Conservation (phyloP, 2,888 invertebrate species). For the Tupiocoris notatus region DNA sequence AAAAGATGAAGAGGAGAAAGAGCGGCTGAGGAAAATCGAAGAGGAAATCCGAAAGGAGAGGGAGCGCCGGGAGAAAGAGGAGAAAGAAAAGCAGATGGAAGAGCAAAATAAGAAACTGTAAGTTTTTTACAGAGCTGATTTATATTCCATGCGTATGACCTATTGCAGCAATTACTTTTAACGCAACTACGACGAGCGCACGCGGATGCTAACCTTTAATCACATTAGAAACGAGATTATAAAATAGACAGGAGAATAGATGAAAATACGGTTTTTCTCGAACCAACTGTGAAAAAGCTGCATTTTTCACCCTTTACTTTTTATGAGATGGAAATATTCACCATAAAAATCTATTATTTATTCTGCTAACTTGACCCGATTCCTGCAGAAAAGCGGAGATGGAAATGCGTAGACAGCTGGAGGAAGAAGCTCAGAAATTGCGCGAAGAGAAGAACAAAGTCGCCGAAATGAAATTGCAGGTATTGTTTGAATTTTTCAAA, state of each 20-base stretch:
- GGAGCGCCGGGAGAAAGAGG: constrained; percentile 75
- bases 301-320: too few relatives aligned
- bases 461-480: constrained; percentile 65
- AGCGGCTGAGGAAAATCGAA: constrained; percentile 77
- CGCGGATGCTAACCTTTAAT: too few relatives aligned
- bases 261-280: too few relatives aligned
- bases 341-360: background rate
- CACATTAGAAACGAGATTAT: too few relatives aligned
- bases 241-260: too few relatives aligned
- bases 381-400: constrained; percentile 76
- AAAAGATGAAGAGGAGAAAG: constrained; percentile 82
- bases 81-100: constrained; percentile 67
- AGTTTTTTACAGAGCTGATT: too few relatives aligned
- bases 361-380: background rate
- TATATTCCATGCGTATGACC: too few relatives aligned
- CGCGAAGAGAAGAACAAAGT: constrained; percentile 64
- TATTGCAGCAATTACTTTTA: too few relatives aligned
- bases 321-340: too few relatives aligned
- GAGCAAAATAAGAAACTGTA: constrained; percentile 74
- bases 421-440: constrained; percentile 70
- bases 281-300: too few relatives aligned
- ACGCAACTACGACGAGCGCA: too few relatives aligned
- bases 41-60: constrained; percentile 83
- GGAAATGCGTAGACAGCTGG: constrained; percentile 79
- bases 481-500: too few relatives aligned